Base-by-base conservation (phyloP, 1,140 invertebrate species). In the Macrostomum lignano region DNA sequence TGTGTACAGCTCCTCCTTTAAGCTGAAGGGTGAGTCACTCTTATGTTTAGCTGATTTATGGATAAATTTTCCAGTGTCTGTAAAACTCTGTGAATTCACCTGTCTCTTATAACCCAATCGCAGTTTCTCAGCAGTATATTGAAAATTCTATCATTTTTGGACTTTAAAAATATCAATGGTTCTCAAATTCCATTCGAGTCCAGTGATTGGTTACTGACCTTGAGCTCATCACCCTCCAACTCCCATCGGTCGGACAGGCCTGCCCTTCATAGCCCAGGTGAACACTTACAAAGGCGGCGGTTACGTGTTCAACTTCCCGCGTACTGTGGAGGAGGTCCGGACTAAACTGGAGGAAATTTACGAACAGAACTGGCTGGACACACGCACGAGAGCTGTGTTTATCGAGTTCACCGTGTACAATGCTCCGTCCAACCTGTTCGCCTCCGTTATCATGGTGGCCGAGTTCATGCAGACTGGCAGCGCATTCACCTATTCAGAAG, bases 1-100 rank as follows among this genome's bases (percentile, higher is more conserved):
- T 45, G 45, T 54, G 3, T 54, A 52, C 32, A 43, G 49, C 36
- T 47, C 39, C 40, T 46, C 47, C 1, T 11, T 50, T 6, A 42
- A 49, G 30, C 37, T 52, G 13, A 49, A 47, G 28, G 52, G 42
- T 35, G 42, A 45, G 1, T 50, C 51, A 7, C 54, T 51, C 30
- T 38, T 47, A n/a, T n/a, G n/a, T n/a, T n/a, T n/a, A n/a, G n/a
- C n/a, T n/a, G n/a, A n/a, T n/a, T n/a, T n/a, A 13, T 25, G 33
- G 31, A 25, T 20, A 38, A 17, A 21, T 35, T 7, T 38, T 32
- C 32, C 21, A 28, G 19, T 38, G 31, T 30, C 22, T 35, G 5
- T 32, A 38, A 29, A 38, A 26, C 9, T 25, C 31, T 0, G 29
- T 11, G n/a, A n/a, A n/a, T n/a, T n/a, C n/a, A n/a, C n/a, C n/a